Evolutionary conservation across 2,888 invertebrate species (phyloP).

Genomic region (Deilephila elpenor): DNA sequence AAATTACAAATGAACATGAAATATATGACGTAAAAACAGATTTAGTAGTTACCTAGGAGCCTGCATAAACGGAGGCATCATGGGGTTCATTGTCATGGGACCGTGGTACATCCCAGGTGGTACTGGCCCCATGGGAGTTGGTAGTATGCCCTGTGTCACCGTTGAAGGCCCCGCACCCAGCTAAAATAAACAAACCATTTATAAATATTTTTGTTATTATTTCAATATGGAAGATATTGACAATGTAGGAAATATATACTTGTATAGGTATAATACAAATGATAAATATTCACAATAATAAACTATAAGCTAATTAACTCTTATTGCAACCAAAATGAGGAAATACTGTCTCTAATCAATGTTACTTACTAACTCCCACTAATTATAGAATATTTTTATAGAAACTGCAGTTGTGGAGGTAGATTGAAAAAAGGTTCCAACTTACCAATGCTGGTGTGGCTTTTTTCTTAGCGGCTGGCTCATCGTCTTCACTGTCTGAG

Average conservation of each 20-base stretch:
- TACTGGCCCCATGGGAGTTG: slow-evolving; percentile 86
- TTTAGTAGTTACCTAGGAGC: slow-evolving; percentile 72
- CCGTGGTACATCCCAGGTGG: slow-evolving; percentile 88
- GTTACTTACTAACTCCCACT: no score
- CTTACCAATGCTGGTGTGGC: slow-evolving; percentile 85
- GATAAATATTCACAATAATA: no score
- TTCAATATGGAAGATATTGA: no score
- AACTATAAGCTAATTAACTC: no score
- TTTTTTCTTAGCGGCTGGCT: slow-evolving; percentile 90
- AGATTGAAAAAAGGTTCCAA: neutral
- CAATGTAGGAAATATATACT: no score
- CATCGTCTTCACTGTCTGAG: slow-evolving; percentile 93
- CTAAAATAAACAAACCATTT: slow-evolving; percentile 48
- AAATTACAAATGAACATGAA: no score
- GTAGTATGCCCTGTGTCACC: slow-evolving; percentile 84
- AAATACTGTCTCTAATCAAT: no score
- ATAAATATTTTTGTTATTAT: neutral
- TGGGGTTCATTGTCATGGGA: slow-evolving; percentile 88
- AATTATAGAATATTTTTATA: neutral
- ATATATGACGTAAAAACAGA: neutral
- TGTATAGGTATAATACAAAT: no score
- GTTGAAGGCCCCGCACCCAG: slow-evolving; percentile 85
- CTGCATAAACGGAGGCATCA: slow-evolving; percentile 91
- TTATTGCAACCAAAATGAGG: no score
- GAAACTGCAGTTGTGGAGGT: neutral